These are phyloP conservation scores for Syngnathoides biaculeatus DNA, from an alignment of 2,113 vertebrate species.

Conservation along the genomic window DNA sequence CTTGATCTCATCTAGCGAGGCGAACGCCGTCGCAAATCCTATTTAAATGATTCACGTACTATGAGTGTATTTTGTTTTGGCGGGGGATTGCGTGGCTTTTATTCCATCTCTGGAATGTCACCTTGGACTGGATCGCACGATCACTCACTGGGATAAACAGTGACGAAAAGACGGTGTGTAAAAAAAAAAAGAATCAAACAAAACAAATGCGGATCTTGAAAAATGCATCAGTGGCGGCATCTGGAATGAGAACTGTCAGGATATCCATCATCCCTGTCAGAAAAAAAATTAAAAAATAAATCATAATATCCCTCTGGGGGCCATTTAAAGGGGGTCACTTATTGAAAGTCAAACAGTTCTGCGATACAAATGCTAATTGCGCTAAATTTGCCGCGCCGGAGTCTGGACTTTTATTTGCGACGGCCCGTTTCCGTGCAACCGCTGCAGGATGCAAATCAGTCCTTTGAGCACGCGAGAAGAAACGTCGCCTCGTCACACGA, in stretches of 20 bases:
- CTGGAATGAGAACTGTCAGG: constrained; percentile 38
- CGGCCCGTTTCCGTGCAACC: not conserved
- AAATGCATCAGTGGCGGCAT: constrained; percentile 42
- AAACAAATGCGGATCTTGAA: constrained; percentile 16
- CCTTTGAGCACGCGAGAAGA: not conserved
- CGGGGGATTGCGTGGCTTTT: constrained; percentile 4
- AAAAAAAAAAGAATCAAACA: no score
- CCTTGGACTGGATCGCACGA: constrained; percentile 28
- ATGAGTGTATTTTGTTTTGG: constrained; percentile 7
- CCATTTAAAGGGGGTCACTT: constrained; percentile 47
- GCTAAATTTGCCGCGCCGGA: not conserved
- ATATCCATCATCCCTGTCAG: constrained; percentile 63
- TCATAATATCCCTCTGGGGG: constrained; percentile 61
- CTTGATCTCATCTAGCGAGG: constrained; percentile 28
- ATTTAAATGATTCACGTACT: constrained; percentile 28
- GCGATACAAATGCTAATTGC: constrained; percentile 2
- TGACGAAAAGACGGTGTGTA: not conserved
- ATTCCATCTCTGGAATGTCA: constrained; percentile 23
- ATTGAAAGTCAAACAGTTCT: constrained; percentile 60
- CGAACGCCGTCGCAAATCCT: constrained; percentile 20
- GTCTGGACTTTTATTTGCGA: not conserved
- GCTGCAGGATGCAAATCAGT: not conserved
- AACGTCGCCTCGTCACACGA: not conserved
- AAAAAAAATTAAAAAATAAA: constrained; percentile 59
- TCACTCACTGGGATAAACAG: constrained; percentile 29